phyloP scores from a whole-genome alignment of 2,797 vertebrate genomes.

The Pogoniulus pusillus region DNA sequence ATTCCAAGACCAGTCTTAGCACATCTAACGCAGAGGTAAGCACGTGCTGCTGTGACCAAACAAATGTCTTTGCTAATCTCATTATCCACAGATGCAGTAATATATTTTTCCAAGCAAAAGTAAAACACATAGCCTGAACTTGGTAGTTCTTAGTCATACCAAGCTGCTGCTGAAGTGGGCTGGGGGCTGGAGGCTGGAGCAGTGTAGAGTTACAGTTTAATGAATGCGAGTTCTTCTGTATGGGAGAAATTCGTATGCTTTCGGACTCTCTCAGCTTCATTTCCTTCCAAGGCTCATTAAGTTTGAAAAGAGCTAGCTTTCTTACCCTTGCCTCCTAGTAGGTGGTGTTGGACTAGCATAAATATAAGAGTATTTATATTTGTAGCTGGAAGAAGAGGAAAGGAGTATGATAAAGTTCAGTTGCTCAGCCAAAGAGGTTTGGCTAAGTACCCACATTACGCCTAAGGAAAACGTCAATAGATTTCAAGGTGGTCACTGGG shows the following conservation, averaged over 20 bases:
- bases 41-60: background rate
- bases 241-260: slow-evolving; percentile 62
- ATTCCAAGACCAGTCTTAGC: background rate
- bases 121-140: background rate
- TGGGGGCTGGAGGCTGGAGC: slow-evolving; percentile 35
- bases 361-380: slow-evolving; percentile 55
- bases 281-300: slow-evolving; percentile 71
- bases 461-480: background rate
- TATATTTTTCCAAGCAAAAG: slow-evolving; percentile 40
- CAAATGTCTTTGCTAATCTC: slow-evolving; percentile 4
- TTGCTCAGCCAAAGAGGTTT: slow-evolving; percentile 37
- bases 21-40: background rate
- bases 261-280: slow-evolving; percentile 68
- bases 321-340: slow-evolving; percentile 59
- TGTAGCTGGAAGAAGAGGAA: slow-evolving; percentile 40
- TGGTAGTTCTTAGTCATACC: slow-evolving; percentile 17
- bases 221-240: slow-evolving; percentile 60
- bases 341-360: slow-evolving; percentile 61
- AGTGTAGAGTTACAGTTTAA: slow-evolving; percentile 62
- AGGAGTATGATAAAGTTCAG: slow-evolving; percentile 48
- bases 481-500: slow-evolving; percentile 26
- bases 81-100: slow-evolving; percentile 10
- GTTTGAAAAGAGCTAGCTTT: slow-evolving; percentile 69
- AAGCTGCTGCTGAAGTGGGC: slow-evolving; percentile 35
- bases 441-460: slow-evolving; percentile 35